Base-by-base conservation (phyloP, 2,113 vertebrate genomes). In the Dinomys branickii region DNA sequence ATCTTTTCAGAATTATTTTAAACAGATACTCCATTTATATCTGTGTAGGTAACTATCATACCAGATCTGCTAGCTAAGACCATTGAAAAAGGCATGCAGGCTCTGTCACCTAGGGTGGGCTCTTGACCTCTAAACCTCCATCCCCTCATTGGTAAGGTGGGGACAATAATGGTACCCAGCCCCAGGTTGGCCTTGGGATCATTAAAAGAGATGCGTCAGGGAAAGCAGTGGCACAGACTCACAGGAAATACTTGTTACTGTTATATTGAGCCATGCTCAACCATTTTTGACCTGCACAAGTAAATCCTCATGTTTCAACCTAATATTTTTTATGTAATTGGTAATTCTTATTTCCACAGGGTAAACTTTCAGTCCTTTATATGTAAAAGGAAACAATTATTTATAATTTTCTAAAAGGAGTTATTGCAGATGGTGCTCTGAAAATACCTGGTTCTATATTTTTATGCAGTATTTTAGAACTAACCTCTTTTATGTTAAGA, bases 371-470 rank as follows among this genome's bases (percentile, higher is more conserved):
- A 69, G 3, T 78, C 47, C 19, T 89, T 82, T 78, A 35, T 90
- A 16, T n/a, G 16, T 81, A 58, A 61, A 63, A 95, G 67, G 86
- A 93, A 80, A 93, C 73, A 11, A 7, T 84, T 33, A 44, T 73
- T 85, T 56, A 52, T 71, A 59, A 10, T 96, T 91, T 92, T 95
- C 77, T 75, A n/a, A 63, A 83, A 67, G 38, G 88, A 91, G 84
- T 65, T 84, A 58, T 61, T n/a, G 1, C 8, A 86, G 86, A 78
- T 58, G 35, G 47, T 92, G 30, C 81, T 94, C 63, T 90, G 47
- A 94, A 95, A 96, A 87, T 77, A 47, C 73, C 63, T 54, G 22
- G 30, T 84, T 58, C 67, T 87, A 2, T 52, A 50, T 94, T 95
- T 89, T 89, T 88, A 59, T 30, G 35, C 9, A 56, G 0, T 75